phyloP scores from a whole-genome alignment of 2,797 vertebrate species.

The Rhynchonycteris naso region DNA sequence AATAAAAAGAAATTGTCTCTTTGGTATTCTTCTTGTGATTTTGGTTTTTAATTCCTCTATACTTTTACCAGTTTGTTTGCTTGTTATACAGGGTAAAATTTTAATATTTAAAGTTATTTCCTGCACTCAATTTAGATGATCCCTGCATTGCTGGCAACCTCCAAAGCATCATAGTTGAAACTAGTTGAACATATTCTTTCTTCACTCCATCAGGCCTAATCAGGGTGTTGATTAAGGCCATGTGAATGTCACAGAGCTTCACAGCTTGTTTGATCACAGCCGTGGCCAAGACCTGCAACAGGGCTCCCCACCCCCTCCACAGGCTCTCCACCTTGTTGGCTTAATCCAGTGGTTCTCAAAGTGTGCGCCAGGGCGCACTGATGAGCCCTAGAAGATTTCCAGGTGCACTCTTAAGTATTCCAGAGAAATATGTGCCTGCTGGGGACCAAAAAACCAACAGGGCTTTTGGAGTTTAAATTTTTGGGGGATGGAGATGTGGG shows the following conservation, averaged over 20 bases:
- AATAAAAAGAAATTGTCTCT: neutral
- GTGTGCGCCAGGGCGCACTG: no score
- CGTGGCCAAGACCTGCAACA: neutral
- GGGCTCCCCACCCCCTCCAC: accelerated
- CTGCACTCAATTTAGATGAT: no score
- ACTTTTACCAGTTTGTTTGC: neutral
- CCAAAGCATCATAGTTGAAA: neutral
- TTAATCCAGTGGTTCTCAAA: no score
- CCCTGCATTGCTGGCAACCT: no score
- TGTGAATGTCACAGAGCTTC: neutral
- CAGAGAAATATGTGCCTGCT: no score
- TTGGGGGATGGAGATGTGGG: no score
- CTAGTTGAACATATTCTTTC: neutral
- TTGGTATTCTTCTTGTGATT: neutral
- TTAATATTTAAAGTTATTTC: neutral
- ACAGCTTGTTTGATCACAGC: neutral
- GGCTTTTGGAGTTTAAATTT: no score
- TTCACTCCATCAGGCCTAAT: neutral
- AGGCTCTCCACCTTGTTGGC: neutral
- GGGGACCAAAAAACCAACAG: no score
- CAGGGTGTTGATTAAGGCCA: neutral
- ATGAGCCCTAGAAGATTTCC: no score
- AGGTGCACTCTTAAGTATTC: no score
- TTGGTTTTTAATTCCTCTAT: neutral
- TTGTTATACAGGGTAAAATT: neutral